Base-by-base conservation (phyloP, 2,888 invertebrate species). In the Apotomis turbidana region DNA sequence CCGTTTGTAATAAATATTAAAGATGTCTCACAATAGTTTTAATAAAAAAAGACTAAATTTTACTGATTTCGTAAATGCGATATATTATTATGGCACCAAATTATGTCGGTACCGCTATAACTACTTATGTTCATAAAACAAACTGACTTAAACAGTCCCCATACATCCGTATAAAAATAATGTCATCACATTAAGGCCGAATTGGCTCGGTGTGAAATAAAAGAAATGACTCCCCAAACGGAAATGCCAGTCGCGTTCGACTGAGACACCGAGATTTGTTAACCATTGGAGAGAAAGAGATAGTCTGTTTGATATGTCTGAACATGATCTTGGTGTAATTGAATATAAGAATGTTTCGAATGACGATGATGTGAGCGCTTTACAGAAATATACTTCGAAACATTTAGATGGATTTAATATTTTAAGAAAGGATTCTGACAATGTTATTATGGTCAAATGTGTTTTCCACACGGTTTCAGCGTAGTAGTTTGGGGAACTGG, bases 191-290 rank as follows among this genome's bases (percentile, higher is more conserved):
- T 68, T 60, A 52, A 51, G n/a, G 38, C 60, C n/a, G 13, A 12
- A 52, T 60, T 52, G 36, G 52, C 68, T 51, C 27, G 44, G 68
- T 41, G 68, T 51, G 41, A 68, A 66, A 68, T 60, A 60, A 60
- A 60, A 68, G 68, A 60, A 60, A 41, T 38, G 51, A 12, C 60
- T 68, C 68, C 68, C 60, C 68, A 54, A 68, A 52, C 68, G 68
- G 68, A 68, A 68, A 68, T 68, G 68, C 68, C 68, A 44, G 60
- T 51, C 68, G 68, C 68, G 68, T 52, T 52, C 41, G 68, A 68
- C 27, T 44, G 52, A 9, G 68, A 68, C n/a, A 2, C 15, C 27
- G n/a, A 52, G 68, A 44, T 68, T 9, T n/a, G n/a, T 8, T 6
- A 27, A 15, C 44, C n/a, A 6, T 5, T 10, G 12, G 52, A 10